Evolutionary conservation across 2,888 invertebrate species (phyloP), one percentile per base, ranked within the genome.

Genomic region (Ryuthela nishihirai): DNA sequence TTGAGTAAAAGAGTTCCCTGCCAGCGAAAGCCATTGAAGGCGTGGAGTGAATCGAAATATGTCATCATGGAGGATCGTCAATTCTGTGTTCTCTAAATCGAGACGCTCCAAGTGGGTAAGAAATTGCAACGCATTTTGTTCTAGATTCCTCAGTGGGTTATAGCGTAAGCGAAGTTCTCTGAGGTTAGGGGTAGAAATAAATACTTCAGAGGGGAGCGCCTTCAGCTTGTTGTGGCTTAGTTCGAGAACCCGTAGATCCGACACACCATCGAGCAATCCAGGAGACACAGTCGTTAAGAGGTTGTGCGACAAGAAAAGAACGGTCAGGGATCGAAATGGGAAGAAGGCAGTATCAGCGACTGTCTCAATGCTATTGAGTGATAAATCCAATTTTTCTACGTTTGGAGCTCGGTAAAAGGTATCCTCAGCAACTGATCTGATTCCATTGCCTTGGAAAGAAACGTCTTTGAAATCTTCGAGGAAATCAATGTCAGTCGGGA

Each of bases 151-250:
- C 5, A 60, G 12, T 2, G 54, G 54, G n/a, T 60, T 60, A 20
- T 38, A 54, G 23, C 54, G 54, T 12, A 60, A 20, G 9, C 50
- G 40, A 10, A 60, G 17, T 18, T 60, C 60, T 21, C 43, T 38
- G 2, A 60, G 32, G 9, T 45, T 24, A 0, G 54, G 42, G 0
- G 44, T 49, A 9, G 18, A 21, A 21, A n/a, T 25, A 20, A 60
- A 62, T 25, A 21, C 34, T 9, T 4, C n/a, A 10, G 41, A 12
- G 7, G 35, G 32, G 3, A 54, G 2, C 7, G 10, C 29, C 4
- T 60, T 45, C 69, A 85, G 84, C 17, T 34, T 34, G 23, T 65
- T 65, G 6, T 58, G 46, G 1, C 63, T 54, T 2, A 64, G 9
- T 35, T 65, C 65, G n/a, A 65, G 24, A 2, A 61, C 41, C 26